Percentiles rank a stretch among this genome's conserved stretches.
These are phyloP conservation scores for Smutsia temminckii DNA, from an alignment of 2,797 vertebrate species.

Conservation along the genomic window DNA sequence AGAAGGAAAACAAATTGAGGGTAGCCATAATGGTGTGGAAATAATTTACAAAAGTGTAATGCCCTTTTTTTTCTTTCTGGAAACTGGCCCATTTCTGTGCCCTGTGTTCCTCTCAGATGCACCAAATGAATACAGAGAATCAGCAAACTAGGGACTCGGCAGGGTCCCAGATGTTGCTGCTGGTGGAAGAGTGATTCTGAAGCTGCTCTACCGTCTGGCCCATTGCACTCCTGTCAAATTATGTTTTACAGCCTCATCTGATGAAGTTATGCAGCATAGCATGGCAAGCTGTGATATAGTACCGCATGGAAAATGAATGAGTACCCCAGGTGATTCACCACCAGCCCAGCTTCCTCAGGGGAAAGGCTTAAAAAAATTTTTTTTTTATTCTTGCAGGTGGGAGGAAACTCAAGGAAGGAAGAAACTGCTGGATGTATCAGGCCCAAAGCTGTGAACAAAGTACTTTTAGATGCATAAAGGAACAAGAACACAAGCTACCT, in stretches of 20 bases:
- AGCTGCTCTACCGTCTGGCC: conserved; percentile 76
- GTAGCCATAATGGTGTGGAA: neutral
- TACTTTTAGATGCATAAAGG: conserved; percentile 23
- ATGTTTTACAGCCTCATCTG: conserved; percentile 74
- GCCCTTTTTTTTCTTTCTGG: conserved; percentile 46
- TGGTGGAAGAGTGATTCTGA: conserved; percentile 55
- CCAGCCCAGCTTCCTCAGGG: conserved; percentile 26
- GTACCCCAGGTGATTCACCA: conserved; percentile 23
- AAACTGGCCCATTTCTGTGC: conserved; percentile 21
- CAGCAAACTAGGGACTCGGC: conserved; percentile 63
- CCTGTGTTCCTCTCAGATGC: conserved; percentile 57
- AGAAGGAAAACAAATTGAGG: conserved; percentile 49
- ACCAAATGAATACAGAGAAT: conserved; percentile 61
- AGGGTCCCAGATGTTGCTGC: conserved; percentile 71
- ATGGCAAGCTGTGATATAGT: conserved; percentile 53
- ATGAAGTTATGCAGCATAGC: conserved; percentile 51
- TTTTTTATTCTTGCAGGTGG: neutral
- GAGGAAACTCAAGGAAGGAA: conserved; percentile 61
- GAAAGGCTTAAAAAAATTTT: conserved; percentile 1
- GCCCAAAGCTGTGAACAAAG: conserved; percentile 26
- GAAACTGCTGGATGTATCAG: conserved; percentile 33
- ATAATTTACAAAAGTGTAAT: neutral
- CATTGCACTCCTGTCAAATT: conserved; percentile 68
- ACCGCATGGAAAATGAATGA: conserved; percentile 29
- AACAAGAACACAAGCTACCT: neutral